Conservation (phyloP, 2,888 invertebrate genomes). For the Ectropis crepuscularia region DNA sequence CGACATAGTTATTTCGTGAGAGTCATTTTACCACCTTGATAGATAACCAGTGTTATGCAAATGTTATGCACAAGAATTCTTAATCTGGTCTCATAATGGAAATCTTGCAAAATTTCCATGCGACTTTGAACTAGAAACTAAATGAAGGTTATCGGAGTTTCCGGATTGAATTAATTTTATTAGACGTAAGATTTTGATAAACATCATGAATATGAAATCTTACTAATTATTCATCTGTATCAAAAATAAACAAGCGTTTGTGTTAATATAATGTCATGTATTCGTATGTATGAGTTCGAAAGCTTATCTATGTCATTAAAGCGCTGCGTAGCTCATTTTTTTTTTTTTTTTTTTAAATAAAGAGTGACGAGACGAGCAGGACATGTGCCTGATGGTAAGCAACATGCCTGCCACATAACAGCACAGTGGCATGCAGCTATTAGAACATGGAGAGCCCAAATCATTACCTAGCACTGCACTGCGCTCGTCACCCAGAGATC, state of each 20-base stretch:
- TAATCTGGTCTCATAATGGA: conserved; percentile 1
- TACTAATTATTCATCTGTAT: conserved; percentile 7
- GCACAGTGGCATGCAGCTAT: too few relatives aligned
- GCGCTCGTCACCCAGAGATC: too few relatives aligned
- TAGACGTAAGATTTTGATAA: conserved; percentile 13
- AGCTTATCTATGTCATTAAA: too few relatives aligned
- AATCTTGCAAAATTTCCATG: conserved; percentile 12
- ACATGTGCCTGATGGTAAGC: too few relatives aligned
- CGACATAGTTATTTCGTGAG: background rate
- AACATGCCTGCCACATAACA: too few relatives aligned
- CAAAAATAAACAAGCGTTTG: conserved; percentile 26
- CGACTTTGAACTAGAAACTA: conserved; percentile 18
- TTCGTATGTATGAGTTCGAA: too few relatives aligned
- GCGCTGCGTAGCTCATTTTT: too few relatives aligned
- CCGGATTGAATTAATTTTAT: conserved; percentile 8
- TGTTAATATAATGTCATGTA: too few relatives aligned
- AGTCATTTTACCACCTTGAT: background rate
- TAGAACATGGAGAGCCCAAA: too few relatives aligned
- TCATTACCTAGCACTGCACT: too few relatives aligned
- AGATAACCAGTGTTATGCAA: conserved; percentile 7
- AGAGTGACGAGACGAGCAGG: too few relatives aligned
- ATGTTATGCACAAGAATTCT: conserved; percentile 4
- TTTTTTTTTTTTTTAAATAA: too few relatives aligned
- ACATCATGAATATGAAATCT: conserved; percentile 7
- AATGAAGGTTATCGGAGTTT: conserved; percentile 20